phyloP scores from a whole-genome alignment of 2,888 invertebrate species.

The Caenorhabditis sinica region DNA sequence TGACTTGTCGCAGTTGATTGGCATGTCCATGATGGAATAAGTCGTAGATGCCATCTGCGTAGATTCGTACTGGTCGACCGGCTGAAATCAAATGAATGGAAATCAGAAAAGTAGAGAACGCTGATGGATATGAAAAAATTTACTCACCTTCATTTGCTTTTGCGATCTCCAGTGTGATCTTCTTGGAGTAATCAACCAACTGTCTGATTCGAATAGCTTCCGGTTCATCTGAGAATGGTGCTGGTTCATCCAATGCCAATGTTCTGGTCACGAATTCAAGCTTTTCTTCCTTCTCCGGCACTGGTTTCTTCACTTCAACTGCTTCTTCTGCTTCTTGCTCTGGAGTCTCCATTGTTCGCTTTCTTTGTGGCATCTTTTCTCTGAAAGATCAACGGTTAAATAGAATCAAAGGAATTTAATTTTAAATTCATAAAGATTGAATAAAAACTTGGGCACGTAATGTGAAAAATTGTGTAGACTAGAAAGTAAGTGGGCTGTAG shows the following conservation, averaged over 20 bases:
- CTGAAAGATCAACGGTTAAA: constrained; percentile 33
- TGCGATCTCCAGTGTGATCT: constrained; percentile 92
- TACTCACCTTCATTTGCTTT: constrained; percentile 88
- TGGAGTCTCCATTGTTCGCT: constrained; percentile 60
- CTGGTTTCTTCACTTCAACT: constrained; percentile 57
- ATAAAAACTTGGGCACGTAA: background rate
- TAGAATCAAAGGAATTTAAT: constrained; percentile 41
- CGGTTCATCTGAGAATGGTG: constrained; percentile 81
- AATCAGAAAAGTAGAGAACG: background rate
- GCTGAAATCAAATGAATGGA: constrained; percentile 86
- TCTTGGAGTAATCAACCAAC: constrained; percentile 90
- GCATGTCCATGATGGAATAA: constrained; percentile 99
- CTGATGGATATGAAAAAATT: background rate
- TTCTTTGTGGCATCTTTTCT: constrained; percentile 57
- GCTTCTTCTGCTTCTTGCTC: constrained; percentile 56
- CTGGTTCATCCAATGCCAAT: constrained; percentile 74
- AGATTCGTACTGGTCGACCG: constrained; percentile 92
- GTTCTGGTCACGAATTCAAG: constrained; percentile 46
- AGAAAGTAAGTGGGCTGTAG: constrained; percentile 21
- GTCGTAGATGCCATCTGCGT: constrained; percentile 99
- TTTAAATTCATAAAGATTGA: background rate
- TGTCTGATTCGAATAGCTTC: constrained; percentile 84
- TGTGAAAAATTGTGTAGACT: constrained; percentile 8
- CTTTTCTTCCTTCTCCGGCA: constrained; percentile 14
- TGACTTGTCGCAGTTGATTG: constrained; percentile 94